Evolutionary conservation across 2,797 vertebrate species (phyloP).

Genomic region (Oreochromis mossambicus): DNA sequence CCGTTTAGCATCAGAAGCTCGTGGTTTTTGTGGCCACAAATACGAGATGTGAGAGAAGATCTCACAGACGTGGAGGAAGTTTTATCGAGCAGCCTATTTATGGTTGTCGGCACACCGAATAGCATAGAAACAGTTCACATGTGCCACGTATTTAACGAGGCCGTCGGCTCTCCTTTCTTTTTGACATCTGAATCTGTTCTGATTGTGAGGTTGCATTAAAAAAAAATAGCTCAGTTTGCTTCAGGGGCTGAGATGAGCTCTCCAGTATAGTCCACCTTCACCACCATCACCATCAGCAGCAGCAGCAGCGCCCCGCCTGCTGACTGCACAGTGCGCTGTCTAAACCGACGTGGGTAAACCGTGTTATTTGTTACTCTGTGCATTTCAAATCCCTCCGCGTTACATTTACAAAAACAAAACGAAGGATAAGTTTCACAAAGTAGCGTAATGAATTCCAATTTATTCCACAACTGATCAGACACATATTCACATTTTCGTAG

Average conservation of each 20-base stretch:
- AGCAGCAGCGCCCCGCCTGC: not conserved
- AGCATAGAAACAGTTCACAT: not conserved
- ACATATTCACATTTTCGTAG: conserved; percentile 19
- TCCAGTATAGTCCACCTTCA: too few relatives aligned
- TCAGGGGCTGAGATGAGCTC: not conserved
- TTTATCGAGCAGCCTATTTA: fast-evolving
- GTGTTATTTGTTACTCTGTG: not conserved
- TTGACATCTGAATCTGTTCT: fast-evolving
- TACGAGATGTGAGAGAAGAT: not conserved
- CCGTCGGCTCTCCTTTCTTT: fast-evolving
- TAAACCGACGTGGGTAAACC: fast-evolving
- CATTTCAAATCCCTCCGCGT: not conserved
- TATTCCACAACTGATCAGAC: conserved; percentile 42
- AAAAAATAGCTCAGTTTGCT: not conserved
- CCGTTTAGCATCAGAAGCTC: not conserved
- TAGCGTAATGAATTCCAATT: conserved; percentile 15
- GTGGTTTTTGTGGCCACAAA: not conserved
- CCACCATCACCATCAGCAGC: fast-evolving
- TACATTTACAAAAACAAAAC: not conserved
- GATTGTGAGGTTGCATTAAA: not conserved
- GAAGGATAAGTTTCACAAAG: not conserved
- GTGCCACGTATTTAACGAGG: not conserved
- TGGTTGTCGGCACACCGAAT: not conserved
- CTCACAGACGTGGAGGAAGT: not conserved
- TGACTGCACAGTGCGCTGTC: not conserved